These are phyloP conservation scores for Benthosema pterotum DNA, from an alignment of 2,797 vertebrate species.

Conservation along the genomic window DNA sequence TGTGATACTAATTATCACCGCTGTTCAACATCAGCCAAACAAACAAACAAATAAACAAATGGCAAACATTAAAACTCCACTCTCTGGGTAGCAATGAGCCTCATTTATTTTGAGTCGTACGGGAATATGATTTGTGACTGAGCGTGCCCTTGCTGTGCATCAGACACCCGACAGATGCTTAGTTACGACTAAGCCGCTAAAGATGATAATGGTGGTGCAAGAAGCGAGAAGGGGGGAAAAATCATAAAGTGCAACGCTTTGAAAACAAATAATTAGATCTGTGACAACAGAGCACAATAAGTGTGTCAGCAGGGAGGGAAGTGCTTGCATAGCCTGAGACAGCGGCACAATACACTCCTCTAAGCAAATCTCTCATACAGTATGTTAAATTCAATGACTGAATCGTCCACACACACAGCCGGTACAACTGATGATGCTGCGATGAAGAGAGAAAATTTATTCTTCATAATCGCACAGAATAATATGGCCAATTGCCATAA, in stretches of 20 bases:
- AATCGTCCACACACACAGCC: conserved; percentile 35
- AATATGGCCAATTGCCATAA: too few relatives aligned
- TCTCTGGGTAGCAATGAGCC: conserved; percentile 59
- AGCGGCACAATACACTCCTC: conserved; percentile 42
- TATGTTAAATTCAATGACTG: conserved; percentile 41
- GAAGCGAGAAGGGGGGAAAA: conserved; percentile 22
- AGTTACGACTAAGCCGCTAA: conserved; percentile 60
- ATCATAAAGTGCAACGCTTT: conserved; percentile 59
- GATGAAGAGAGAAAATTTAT: conserved; percentile 43
- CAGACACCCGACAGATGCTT: conserved; percentile 69
- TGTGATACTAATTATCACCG: conserved; percentile 63
- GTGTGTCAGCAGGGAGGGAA: conserved; percentile 62
- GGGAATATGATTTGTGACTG: conserved; percentile 68
- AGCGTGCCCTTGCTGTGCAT: conserved; percentile 56
- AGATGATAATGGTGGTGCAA: conserved; percentile 48
- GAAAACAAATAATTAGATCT: conserved; percentile 72
- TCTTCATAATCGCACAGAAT: neutral
- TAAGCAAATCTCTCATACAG: conserved; percentile 38
- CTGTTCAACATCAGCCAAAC: conserved; percentile 60
- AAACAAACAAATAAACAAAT: conserved; percentile 61
- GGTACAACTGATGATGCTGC: conserved; percentile 44
- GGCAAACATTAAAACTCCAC: conserved; percentile 63
- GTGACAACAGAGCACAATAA: conserved; percentile 66
- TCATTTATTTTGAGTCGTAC: conserved; percentile 70
- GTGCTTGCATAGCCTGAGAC: conserved; percentile 50